Evolutionary conservation across 2,888 invertebrate species (phyloP), one percentile per base, ranked within the genome.

Genomic region (Cartodere bifasciata): DNA sequence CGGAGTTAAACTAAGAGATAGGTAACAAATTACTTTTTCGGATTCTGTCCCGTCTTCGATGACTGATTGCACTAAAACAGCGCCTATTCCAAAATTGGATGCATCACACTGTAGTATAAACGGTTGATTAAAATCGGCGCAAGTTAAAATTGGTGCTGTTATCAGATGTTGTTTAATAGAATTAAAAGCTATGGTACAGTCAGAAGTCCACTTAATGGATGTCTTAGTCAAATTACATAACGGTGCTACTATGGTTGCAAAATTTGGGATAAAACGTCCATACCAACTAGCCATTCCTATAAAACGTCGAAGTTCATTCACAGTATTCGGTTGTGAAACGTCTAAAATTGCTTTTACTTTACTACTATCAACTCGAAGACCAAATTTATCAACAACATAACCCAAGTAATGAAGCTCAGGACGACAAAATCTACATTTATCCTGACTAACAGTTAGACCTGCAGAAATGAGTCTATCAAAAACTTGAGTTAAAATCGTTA

Each of bases 21-120:
- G 25, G 10, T 31, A 25, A 23, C 30, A 30, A 6, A 23, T 23
- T 2, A 30, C 30, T 30, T 11, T 30, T 30, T 30, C 30, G n/a
- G n/a, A n/a, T n/a, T n/a, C n/a, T n/a, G n/a, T n/a, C n/a, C 23
- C 23, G 5, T 23, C 14, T 10, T 10, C 16, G n/a, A n/a, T n/a
- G 2, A 21, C 12, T 7, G 32, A 23, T 34, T 35, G 3, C 37
- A 24, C 14, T 36, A 30, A 45, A 1, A 43, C 41, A 4, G 40
- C 40, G 3, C 44, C 46, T 3, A 44, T 10, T 4, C 41, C 44
- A 23, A 25, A 41, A 4, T 26, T 34, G 6, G 35, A 36, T 2
- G 42, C 44, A 34, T 46, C 46, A 10, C 41, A 39, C 15, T 45
- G 45, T n/a, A 46, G 21, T 2, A 26, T 32, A 33, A 46, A 45